Evolutionary conservation across 2,797 vertebrate genomes (phyloP), one percentile per base, ranked within the genome.

Genomic region (Uromys caudimaculatus): DNA sequence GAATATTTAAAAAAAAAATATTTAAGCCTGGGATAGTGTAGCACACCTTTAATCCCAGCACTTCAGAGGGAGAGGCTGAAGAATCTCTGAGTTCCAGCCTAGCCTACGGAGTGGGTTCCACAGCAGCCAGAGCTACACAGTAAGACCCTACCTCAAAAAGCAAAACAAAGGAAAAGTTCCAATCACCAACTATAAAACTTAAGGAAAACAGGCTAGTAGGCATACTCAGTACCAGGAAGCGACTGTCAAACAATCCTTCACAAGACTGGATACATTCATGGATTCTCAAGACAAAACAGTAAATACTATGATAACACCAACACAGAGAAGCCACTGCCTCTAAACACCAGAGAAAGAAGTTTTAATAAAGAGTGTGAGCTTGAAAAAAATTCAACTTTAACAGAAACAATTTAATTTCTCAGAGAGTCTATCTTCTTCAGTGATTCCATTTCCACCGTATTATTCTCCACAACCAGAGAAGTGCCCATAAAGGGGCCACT

Each of bases 231-330:
- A 85, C 32, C 32, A 7, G 9, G 13, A 32, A 41, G 21, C 41
- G 64, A 32, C 13, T 58, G 56, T 75, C 56, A 93, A 79, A 86
- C 88, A 94, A 89, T 35, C 24, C 47, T 92, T 92, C 44, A 88
- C 29, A 91, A 44, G 32, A 24, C 75, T 88, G 24, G 71, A 73
- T 32, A 89, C 35, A 96, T 84, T 76, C 95, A 93, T 89, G 8
- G 17, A 88, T 23, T 71, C 29, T 89, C 85, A 85, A 83, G 75
- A 86, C 32, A 95, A 19, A 84, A 90, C 41, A 93, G 16, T 35
- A 91, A 67, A 78, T 41, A 90, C 41, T 24, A 4, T 35, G 47
- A 14, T 35, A 79, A 93, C 11, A 76, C 29, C 58, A 92, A 90
- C 50, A 64, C 12, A 54, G 21, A 14, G 52, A 83, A 89, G 89